These are phyloP conservation scores for Gasterosteus nipponicus DNA, from an alignment of 2,113 vertebrate genomes.

Conservation along the genomic window DNA sequence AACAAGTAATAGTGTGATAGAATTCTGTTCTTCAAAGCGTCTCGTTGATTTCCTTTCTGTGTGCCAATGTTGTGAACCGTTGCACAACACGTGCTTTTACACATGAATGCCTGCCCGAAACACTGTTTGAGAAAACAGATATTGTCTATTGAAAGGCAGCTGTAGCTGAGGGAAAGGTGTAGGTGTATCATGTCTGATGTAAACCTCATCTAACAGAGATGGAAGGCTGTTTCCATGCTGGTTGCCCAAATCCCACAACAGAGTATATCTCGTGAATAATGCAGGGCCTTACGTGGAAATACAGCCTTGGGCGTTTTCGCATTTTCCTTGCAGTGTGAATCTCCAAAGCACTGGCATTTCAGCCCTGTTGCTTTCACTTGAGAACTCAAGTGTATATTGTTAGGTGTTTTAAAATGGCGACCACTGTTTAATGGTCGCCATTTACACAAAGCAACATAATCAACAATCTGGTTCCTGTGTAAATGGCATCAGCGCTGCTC, in stretches of 20 bases:
- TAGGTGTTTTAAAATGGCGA: neutral
- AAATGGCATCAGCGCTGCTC: neutral
- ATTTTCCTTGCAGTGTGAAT: constrained; percentile 41
- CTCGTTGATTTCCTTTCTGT: neutral
- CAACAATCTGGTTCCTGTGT: neutral
- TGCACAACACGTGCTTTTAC: constrained; percentile 1
- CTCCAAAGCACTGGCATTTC: constrained; percentile 64
- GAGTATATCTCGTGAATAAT: constrained; percentile 71
- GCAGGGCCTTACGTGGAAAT: constrained; percentile 69
- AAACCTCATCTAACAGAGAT: constrained; percentile 60
- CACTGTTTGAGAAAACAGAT: constrained; percentile 16
- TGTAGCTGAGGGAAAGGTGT: constrained; percentile 43
- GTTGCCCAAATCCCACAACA: constrained; percentile 65
- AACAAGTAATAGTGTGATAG: neutral
- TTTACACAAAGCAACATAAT: neutral
- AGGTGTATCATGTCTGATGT: constrained; percentile 66
- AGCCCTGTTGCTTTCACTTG: constrained; percentile 43
- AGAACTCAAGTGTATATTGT: constrained; percentile 11
- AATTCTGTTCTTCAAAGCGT: neutral
- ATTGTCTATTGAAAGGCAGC: constrained; percentile 28
- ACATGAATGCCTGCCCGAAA: constrained; percentile 9
- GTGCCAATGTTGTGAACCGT: constrained; percentile 18
- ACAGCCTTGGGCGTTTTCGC: constrained; percentile 65
- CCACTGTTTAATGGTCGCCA: constrained; percentile 6
- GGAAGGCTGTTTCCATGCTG: constrained; percentile 61